phyloP scores from a whole-genome alignment of 2,888 invertebrate genomes.

The Fabriciana adippe region DNA sequence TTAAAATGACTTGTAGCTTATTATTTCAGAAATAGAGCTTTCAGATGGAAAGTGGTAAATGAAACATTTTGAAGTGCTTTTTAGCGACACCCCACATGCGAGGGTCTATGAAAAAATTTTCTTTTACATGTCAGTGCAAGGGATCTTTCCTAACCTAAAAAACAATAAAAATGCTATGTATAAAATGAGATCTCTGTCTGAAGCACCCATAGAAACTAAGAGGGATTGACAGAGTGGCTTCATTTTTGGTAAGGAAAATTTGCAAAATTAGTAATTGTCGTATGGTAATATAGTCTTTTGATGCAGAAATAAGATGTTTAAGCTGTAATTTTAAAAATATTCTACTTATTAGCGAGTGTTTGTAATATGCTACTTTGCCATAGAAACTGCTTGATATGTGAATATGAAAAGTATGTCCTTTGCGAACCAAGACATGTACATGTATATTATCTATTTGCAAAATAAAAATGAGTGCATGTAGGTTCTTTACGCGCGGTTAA shows the following conservation, averaged over 20 bases:
- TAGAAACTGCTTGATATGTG: too few relatives aligned
- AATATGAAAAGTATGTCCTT: too few relatives aligned
- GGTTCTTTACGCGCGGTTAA: too few relatives aligned
- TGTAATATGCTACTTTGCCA: too few relatives aligned
- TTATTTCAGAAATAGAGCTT: constrained; percentile 12
- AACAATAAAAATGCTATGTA: constrained; percentile 21
- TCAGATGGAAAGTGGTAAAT: constrained; percentile 14
- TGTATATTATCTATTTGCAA: too few relatives aligned
- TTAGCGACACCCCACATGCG: constrained; percentile 7
- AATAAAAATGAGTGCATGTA: too few relatives aligned
- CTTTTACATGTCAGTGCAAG: constrained; percentile 17
- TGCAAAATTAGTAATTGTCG: background rate
- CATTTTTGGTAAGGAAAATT: constrained; percentile 7
- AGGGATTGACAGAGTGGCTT: constrained; percentile 2
- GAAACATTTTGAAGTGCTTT: constrained; percentile 21
- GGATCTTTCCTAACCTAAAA: constrained; percentile 18
- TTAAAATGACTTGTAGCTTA: constrained; percentile 9
- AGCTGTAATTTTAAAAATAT: too few relatives aligned
- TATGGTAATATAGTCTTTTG: too few relatives aligned
- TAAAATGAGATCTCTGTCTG: constrained; percentile 23
- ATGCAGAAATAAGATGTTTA: too few relatives aligned
- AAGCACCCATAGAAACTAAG: constrained; percentile 13
- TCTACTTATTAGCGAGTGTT: too few relatives aligned
- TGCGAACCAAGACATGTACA: too few relatives aligned
- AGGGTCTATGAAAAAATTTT: constrained; percentile 16